Conservation (phyloP, 2,113 vertebrate genomes). For the Anhinga rufa region DNA sequence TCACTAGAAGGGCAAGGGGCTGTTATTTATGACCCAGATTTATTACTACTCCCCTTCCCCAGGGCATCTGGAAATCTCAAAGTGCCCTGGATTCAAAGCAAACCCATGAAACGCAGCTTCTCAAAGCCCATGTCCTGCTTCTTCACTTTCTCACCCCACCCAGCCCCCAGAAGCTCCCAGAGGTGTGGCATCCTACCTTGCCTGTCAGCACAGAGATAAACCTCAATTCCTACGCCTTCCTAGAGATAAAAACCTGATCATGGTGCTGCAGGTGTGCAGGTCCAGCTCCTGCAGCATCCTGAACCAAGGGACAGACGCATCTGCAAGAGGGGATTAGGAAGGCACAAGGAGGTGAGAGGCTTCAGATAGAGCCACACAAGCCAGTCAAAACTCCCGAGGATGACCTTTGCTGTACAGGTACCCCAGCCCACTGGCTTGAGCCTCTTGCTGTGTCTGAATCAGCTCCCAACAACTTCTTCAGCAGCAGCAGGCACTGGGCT, state of each 20-base stretch:
- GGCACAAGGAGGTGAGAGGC: background rate
- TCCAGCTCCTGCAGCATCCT: background rate
- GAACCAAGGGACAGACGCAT: accelerated
- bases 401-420: background rate
- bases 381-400: background rate
- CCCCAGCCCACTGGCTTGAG: background rate
- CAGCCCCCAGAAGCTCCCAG: background rate
- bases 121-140: background rate
- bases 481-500: background rate
- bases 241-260: background rate
- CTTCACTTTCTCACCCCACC: background rate
- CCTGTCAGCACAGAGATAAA: background rate
- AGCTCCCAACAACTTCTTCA: background rate
- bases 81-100: background rate
- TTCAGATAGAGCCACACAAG: background rate
- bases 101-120: background rate
- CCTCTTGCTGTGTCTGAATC: background rate
- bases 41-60: background rate
- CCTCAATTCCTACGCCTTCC: background rate
- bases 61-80: background rate
- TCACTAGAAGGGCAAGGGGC: background rate
- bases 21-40: background rate
- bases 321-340: background rate
- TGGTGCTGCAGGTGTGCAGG: background rate
- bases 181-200: conserved; percentile 9